phyloP scores from a whole-genome alignment of 2,888 invertebrate species.

The Anoplius nigerrimus region DNA sequence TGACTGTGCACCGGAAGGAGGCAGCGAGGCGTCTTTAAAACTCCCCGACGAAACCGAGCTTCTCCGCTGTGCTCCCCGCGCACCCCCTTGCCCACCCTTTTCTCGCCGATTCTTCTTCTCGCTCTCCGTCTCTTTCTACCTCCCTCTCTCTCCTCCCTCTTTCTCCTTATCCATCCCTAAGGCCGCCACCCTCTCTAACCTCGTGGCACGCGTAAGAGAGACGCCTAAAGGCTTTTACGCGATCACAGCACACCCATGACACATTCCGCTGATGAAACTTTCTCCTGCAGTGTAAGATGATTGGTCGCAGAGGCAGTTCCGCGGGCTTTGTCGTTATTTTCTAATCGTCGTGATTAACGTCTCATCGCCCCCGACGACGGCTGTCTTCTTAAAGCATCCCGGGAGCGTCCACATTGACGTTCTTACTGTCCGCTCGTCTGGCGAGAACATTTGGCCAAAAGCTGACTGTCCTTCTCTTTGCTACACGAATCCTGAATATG shows the following conservation, averaged over 20 bases:
- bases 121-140: conserved; percentile 5
- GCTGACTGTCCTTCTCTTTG: no score
- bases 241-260: conserved; percentile 24
- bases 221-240: conserved; percentile 25
- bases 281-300: conserved; percentile 22
- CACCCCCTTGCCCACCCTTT: background rate
- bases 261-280: conserved; percentile 32
- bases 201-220: conserved; percentile 31
- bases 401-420: no score
- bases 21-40: conserved; percentile 18
- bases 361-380: background rate
- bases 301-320: conserved; percentile 18
- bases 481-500: no score
- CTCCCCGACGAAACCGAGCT: conserved; percentile 26
- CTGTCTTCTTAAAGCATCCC: no score
- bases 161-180: conserved; percentile 19
- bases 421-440: no score
- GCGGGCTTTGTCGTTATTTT: conserved; percentile 14
- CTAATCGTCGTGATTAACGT: conserved; percentile 20
- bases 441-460: no score
- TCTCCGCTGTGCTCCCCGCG: conserved; percentile 3
- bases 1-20: conserved; percentile 20
- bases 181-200: conserved; percentile 29
- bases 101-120: conserved; percentile 3
- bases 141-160: conserved; percentile 17